Base-by-base conservation (phyloP, 2,888 invertebrate species). In the Pammene fasciana region DNA sequence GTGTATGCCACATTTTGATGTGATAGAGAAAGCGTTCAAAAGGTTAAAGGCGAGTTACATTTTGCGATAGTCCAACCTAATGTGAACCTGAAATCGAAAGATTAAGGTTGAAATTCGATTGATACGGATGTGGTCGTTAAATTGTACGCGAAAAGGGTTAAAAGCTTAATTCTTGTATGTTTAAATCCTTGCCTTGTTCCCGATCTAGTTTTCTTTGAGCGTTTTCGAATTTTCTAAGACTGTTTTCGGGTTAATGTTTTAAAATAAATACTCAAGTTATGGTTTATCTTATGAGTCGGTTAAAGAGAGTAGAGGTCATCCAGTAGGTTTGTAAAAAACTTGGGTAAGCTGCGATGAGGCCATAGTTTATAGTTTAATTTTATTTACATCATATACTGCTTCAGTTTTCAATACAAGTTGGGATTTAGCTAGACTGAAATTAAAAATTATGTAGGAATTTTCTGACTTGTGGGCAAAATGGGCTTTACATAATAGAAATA, bases 261-360 rank as follows among this genome's bases (percentile, higher is more conserved):
- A 72, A 75, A 72, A 74, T 75, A 75, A 80, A 81, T 81, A 81
- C 77, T 81, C 78, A 61, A 52, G 57, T 60, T 70, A 62, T 65
- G 66, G 55, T 64, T 64, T 61, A 65, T 61, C 59, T 54, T 71
- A 66, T 56, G 26, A 26, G 26, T 26, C 4, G 26, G 26, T 26
- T 26, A 4, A 26, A 26, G 4, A 1, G 26, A 26, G 26, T 38
- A 61, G 82, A 79, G 73, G 78, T 85, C 90, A 89, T 90, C 90
- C 87, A 87, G 86, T 88, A 86, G 86, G 87, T 91, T 92, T 90
- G 79, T 87, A 82, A 84, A 82, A 90, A 91, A 88, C 88, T 89
- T 86, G 71, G 34, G 71, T 73, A 77, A 84, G 86, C 90, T 89
- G 88, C 75, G 91, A 91, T 90, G 90, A 87, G 87, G 88, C 86